Conservation (phyloP, 2,113 vertebrate genomes). For the Struthidea cinerea region DNA sequence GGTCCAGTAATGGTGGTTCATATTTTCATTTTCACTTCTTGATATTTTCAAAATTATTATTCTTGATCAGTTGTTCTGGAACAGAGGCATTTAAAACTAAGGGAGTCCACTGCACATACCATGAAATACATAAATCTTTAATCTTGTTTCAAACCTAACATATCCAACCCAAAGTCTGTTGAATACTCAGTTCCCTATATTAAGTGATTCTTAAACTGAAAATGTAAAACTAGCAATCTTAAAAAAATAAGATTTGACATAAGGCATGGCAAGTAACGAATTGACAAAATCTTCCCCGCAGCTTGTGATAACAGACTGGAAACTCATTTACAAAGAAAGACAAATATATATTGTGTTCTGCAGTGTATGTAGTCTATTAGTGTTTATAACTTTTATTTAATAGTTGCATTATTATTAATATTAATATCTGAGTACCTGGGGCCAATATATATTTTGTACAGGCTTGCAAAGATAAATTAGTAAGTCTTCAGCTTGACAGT, state of each 20-base stretch:
- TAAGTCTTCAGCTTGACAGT: neutral
- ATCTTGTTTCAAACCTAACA: neutral
- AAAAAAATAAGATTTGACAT: neutral
- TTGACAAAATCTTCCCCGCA: neutral
- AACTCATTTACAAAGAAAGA: neutral
- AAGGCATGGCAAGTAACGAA: neutral
- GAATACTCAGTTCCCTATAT: neutral
- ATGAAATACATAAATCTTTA: neutral
- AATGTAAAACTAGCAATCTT: neutral
- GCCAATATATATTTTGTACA: neutral
- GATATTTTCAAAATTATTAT: neutral
- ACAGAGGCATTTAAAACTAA: neutral
- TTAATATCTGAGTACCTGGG: neutral
- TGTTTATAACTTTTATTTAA: neutral
- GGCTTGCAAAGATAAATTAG: neutral
- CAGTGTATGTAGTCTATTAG: neutral
- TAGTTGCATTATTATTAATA: rapidly evolving
- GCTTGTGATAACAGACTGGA: neutral
- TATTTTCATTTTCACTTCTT: neutral
- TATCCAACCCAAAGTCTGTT: neutral
- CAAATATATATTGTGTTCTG: neutral
- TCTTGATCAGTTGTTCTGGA: neutral
- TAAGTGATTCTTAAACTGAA: neutral
- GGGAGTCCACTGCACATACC: neutral
- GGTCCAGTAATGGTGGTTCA: neutral